Base-by-base conservation (phyloP, 37 sponge, comb jelly and placozoan species). In the Theonella swinhoei region DNA sequence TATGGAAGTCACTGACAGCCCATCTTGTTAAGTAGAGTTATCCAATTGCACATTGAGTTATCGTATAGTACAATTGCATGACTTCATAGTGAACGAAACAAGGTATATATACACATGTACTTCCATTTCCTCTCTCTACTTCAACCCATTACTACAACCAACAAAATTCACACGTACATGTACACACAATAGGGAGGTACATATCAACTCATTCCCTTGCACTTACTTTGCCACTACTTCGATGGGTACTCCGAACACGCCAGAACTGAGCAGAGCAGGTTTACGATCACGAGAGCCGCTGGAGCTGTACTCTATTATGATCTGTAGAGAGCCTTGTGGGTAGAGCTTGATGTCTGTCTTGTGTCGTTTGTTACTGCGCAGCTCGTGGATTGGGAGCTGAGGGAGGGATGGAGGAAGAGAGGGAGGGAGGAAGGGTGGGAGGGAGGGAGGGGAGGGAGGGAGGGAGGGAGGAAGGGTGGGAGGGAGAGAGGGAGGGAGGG, bases 161-260 rank as follows among this genome's bases (percentile, higher is more conserved):
- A n/a, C n/a, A n/a, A n/a, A n/a, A n/a, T n/a, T n/a, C n/a, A n/a
- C n/a, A n/a, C n/a, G n/a, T n/a, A n/a, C n/a, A n/a, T n/a, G n/a
- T n/a, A n/a, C n/a, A n/a, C n/a, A n/a, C n/a, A n/a, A n/a, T n/a
- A n/a, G n/a, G n/a, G n/a, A n/a, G n/a, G n/a, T n/a, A n/a, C n/a
- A n/a, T n/a, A n/a, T n/a, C n/a, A n/a, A n/a, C n/a, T n/a, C n/a
- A n/a, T n/a, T n/a, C n/a, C n/a, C n/a, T n/a, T n/a, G 2, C 20
- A 78, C 94, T 66, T 63, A 94, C 94, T 88, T 74, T 37, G 88
- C 39, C 0, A 94, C 91, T 9, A 77, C 79, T 59, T 88, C 88
- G 38, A 95, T 72, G 25, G 85, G 91, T 3, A 92, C 87, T 7
- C 93, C 91, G 66, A 95, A 95, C 29, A 95, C 90, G 0, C 93